Evolutionary conservation across 2,888 invertebrate species (phyloP).

Genomic region (Netelia inedita): DNA sequence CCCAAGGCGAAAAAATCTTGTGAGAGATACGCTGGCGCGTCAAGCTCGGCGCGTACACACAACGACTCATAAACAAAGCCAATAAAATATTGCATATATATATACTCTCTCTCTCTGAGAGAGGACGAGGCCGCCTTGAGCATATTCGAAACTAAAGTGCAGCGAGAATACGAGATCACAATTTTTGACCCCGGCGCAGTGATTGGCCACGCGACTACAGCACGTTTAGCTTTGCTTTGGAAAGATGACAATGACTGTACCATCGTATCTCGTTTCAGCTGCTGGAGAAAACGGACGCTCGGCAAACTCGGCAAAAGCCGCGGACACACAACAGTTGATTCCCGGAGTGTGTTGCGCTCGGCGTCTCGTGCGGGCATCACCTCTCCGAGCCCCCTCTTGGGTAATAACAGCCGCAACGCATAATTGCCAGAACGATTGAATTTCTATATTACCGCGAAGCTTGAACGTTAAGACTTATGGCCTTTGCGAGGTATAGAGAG

Average conservation of each 20-base stretch:
- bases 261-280: not conserved
- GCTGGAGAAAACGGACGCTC: constrained; percentile 56
- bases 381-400: constrained; percentile 67
- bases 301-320: constrained; percentile 43
- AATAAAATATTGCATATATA: constrained; percentile 83
- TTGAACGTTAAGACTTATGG: constrained; percentile 74
- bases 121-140: constrained; percentile 41
- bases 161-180: constrained; percentile 64
- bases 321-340: constrained; percentile 33
- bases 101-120: constrained; percentile 48
- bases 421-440: constrained; percentile 84
- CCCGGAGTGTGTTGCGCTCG: constrained; percentile 19
- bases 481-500: constrained; percentile 38
- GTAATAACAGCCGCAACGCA: constrained; percentile 83
- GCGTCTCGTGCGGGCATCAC: constrained; percentile 67
- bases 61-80: constrained; percentile 83
- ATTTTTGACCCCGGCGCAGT: not conserved
- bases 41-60: constrained; percentile 74
- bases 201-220: constrained; percentile 4
- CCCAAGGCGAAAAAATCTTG: constrained; percentile 43
- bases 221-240: not conserved
- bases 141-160: constrained; percentile 73
- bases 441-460: constrained; percentile 83
- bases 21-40: constrained; percentile 72
- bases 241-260: not conserved